Evolutionary conservation across 92 coral and sea anemone genomes (phyloP).

Genomic region (Siderastrea siderea): DNA sequence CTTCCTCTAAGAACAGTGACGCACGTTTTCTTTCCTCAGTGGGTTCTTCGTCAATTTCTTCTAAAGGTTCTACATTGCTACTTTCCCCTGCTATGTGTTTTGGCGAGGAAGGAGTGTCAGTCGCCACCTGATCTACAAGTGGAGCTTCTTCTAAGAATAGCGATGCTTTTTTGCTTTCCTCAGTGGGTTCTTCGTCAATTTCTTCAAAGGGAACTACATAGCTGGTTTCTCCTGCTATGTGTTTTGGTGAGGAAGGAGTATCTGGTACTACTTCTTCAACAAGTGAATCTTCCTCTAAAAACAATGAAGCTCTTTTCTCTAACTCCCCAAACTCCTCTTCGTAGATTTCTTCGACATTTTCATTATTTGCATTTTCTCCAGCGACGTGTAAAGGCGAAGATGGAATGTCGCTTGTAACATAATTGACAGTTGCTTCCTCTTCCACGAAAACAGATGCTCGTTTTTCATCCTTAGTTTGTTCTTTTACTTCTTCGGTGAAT

Average conservation of each 20-base stretch:
- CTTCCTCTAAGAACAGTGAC: slow-evolving; percentile 18
- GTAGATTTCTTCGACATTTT: slow-evolving; percentile 29
- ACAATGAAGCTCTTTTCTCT: slow-evolving; percentile 1
- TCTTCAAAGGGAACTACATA: slow-evolving; percentile 3
- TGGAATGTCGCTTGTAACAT: slow-evolving; percentile 25
- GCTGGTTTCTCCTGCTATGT: slow-evolving; percentile 21
- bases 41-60: slow-evolving; percentile 8
- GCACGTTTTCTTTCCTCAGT: slow-evolving; percentile 7
- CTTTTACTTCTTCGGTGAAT: slow-evolving; percentile 24
- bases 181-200: neutral
- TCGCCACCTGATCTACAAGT: neutral
- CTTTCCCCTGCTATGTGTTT: slow-evolving; percentile 29
- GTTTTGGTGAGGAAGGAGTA: slow-evolving; percentile 28
- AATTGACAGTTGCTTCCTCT: slow-evolving; percentile 23
- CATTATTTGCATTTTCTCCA: slow-evolving; percentile 28
- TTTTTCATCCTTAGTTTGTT: slow-evolving; percentile 2
- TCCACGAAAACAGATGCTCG: neutral
- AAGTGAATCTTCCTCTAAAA: slow-evolving; percentile 37
- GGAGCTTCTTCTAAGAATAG: slow-evolving; percentile 20
- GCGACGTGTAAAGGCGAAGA: slow-evolving; percentile 49
- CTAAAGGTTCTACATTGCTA: neutral
- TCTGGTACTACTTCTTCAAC: slow-evolving; percentile 8
- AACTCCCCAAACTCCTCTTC: slow-evolving; percentile 33
- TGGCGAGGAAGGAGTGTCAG: slow-evolving; percentile 26
- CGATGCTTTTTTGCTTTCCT: slow-evolving; percentile 18